Evolutionary conservation across 2,888 invertebrate species (phyloP).

Genomic region (Anticlea derivata): DNA sequence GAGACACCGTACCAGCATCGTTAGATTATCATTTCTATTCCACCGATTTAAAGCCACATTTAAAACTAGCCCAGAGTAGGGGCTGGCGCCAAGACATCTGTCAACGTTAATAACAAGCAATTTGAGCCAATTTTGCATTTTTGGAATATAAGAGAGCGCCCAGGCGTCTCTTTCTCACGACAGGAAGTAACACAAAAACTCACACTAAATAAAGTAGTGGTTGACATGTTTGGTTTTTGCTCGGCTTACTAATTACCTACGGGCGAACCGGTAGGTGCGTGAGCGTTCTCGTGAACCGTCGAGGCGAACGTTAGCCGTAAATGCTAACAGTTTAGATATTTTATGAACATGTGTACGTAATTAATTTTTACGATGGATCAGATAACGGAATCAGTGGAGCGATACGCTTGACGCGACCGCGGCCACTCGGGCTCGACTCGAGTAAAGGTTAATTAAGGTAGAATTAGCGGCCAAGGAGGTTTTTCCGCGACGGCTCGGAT

Average conservation of each 20-base stretch:
- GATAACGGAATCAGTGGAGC: slow-evolving; percentile 74
- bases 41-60: slow-evolving; percentile 41
- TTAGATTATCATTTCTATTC: slow-evolving; percentile 41
- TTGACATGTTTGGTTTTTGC: slow-evolving; percentile 76
- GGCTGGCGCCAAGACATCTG: slow-evolving; percentile 81
- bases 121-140: slow-evolving; percentile 82
- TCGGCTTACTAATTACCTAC: slow-evolving; percentile 65
- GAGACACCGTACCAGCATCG: slow-evolving; percentile 40
- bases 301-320: slow-evolving; percentile 69
- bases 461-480: slow-evolving; percentile 56
- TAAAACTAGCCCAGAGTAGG: slow-evolving; percentile 30
- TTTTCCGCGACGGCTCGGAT: slow-evolving; percentile 45
- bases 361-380: slow-evolving; percentile 82
- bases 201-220: slow-evolving; percentile 75
- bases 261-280: slow-evolving; percentile 59
- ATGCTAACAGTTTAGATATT: slow-evolving; percentile 78
- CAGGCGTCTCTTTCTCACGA: slow-evolving; percentile 71
- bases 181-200: slow-evolving; percentile 79
- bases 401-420: slow-evolving; percentile 72
- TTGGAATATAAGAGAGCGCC: slow-evolving; percentile 73
- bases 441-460: slow-evolving; percentile 69
- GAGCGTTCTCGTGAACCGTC: slow-evolving; percentile 65
- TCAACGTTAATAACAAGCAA: slow-evolving; percentile 83
- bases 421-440: slow-evolving; percentile 54
- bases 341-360: slow-evolving; percentile 82